A percentile compares a stretch with the other conserved stretches of the same genome.
Evolutionary conservation across 2,797 vertebrate species (phyloP).

Genomic region (Manis javanica): DNA sequence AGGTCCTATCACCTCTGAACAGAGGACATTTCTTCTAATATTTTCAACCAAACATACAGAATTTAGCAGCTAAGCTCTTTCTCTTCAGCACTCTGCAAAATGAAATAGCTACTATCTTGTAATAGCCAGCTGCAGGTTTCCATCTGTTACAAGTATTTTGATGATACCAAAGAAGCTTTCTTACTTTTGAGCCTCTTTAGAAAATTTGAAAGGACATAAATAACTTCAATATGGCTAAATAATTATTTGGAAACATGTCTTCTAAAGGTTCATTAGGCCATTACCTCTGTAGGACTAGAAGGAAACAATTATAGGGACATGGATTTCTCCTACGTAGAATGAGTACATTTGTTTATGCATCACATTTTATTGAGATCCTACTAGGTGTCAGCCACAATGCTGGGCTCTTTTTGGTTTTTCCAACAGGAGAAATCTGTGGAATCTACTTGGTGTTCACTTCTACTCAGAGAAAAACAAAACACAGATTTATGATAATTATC

Average conservation of each 20-base stretch:
- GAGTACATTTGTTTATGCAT: neutral
- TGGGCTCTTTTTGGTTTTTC: neutral
- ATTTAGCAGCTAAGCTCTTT: neutral
- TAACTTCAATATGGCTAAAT: conserved; percentile 59
- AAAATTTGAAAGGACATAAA: conserved; percentile 49
- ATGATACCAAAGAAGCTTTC: conserved; percentile 39
- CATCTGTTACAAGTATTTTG: neutral
- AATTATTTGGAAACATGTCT: conserved; percentile 50
- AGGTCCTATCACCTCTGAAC: neutral
- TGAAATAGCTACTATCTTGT: neutral
- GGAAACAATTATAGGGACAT: neutral
- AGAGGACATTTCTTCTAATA: neutral
- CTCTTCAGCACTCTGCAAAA: neutral
- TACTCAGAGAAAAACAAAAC: neutral
- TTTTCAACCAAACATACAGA: conserved; percentile 16
- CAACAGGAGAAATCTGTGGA: neutral
- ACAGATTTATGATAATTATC: neutral
- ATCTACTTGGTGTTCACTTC: neutral
- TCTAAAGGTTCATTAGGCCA: neutral
- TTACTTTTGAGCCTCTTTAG: neutral
- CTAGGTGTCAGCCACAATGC: too few species aligned
- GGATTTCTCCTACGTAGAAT: neutral
- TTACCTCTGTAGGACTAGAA: neutral
- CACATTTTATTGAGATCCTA: neutral
- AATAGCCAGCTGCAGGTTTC: neutral